A percentile compares a stretch with the other conserved stretches of the same genome.
phyloP scores from a whole-genome alignment of 1,140 invertebrate genomes.

The Coelopa frigida region DNA sequence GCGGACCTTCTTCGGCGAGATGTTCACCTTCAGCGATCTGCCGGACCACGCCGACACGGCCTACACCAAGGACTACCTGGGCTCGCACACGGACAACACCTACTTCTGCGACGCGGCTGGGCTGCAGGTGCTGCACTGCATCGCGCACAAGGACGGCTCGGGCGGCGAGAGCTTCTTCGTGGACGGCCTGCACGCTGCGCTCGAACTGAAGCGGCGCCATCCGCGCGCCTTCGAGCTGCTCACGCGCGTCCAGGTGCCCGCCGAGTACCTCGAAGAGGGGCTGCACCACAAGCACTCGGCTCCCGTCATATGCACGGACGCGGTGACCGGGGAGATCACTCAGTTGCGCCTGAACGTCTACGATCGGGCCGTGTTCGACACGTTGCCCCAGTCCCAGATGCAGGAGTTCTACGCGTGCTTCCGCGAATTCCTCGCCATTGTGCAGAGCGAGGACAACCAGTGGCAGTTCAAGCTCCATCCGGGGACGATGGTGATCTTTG shows the following conservation, averaged over 20 bases:
- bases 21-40: constrained; percentile 54
- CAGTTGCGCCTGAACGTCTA: constrained; percentile 62
- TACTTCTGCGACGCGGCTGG: constrained; percentile 67
- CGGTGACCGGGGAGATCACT: constrained; percentile 45
- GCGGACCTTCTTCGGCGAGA: constrained; percentile 58
- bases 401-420: constrained; percentile 57
- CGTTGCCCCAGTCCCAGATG: constrained; percentile 48
- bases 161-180: constrained; percentile 64
- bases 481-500: constrained; percentile 61
- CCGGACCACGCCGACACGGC: constrained; percentile 58
- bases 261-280: constrained; percentile 56
- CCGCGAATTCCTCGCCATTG: constrained; percentile 50
- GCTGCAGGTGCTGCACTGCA: constrained; percentile 61
- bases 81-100: constrained; percentile 59
- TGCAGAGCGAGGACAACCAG: constrained; percentile 48
- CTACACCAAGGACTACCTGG: constrained; percentile 52
- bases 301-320: constrained; percentile 50
- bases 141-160: constrained; percentile 50
- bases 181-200: constrained; percentile 61
- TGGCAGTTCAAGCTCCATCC: constrained; percentile 56
- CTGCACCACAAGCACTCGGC: constrained; percentile 49
- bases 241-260: constrained; percentile 50
- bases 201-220: constrained; percentile 47
- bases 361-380: constrained; percentile 56
- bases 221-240: constrained; percentile 54